Evolutionary conservation across 2,113 vertebrate species (phyloP), one percentile per base, ranked within the genome.

Genomic region (Pyxicephalus adspersus): DNA sequence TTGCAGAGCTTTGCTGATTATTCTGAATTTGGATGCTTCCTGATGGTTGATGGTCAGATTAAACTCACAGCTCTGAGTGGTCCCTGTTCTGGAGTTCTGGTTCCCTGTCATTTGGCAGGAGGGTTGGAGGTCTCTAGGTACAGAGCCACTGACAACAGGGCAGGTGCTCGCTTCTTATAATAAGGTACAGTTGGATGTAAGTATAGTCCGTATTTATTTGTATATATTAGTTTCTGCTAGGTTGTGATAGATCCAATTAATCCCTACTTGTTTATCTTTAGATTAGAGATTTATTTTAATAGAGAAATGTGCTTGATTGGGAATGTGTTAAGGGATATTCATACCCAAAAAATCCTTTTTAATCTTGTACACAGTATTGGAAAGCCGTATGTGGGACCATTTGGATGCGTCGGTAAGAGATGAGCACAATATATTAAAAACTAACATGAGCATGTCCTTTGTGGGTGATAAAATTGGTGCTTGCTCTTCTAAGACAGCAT

Each of bases 1-100:
- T 66, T 8, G 26, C 70, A 65, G 20, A 25, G 57, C 60, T 66
- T 64, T 81, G 70, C 63, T 58, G 63, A 58, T 81, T 51, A 34
- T 29, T 68, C 38, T 51, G 58, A 22, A 28, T 74, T 66, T 66
- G 70, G 61, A 38, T 16, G 29, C 29, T 45, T 74, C 22, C 45
- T 58, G 26, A 31, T 74, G 28, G 31, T 28, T 70, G 29, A 22
- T 50, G n/a, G 9, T 50, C 26, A 54, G 8, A 66, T 65, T 57
- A 13, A 64, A 25, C 29, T 5, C 26, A 7, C 60, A 38, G 29
- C 70, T 38, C 22, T 73, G 15, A 29, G 54, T 19, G 23, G 19
- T 55, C 22, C 13, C 9, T 31, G 61, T 55, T 22, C 45, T 65
- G 75, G 75, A 77, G 25, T 25, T 6, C 20, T 9, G 60, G 7